Percentiles rank a stretch among this genome's conserved stretches.
Evolutionary conservation across 2,888 invertebrate genomes (phyloP).

Genomic region (Cheilosia vulpina): DNA sequence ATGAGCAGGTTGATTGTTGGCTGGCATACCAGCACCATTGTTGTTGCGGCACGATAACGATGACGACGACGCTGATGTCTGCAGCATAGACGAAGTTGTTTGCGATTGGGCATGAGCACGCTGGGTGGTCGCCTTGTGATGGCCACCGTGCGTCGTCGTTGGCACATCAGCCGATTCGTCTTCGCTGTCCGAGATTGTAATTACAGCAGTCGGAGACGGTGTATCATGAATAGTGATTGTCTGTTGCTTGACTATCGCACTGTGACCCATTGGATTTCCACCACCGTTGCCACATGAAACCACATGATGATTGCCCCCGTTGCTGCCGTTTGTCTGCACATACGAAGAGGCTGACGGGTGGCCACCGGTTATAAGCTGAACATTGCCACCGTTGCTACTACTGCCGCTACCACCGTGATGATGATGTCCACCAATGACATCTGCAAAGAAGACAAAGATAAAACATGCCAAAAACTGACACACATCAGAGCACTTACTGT

Average conservation of each 20-base stretch:
- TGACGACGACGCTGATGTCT: constrained; percentile 78
- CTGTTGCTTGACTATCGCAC: constrained; percentile 84
- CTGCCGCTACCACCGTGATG: constrained; percentile 75
- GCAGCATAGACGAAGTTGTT: constrained; percentile 81
- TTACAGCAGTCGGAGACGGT: constrained; percentile 97
- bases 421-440: constrained; percentile 70
- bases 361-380: constrained; percentile 76
- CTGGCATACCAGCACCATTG: constrained; percentile 75
- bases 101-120: constrained; percentile 82
- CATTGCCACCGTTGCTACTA: constrained; percentile 64
- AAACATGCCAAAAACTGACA: too few relatives aligned
- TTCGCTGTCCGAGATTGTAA: constrained; percentile 97
- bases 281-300: constrained; percentile 76
- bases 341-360: constrained; percentile 77
- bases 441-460: constrained; percentile 12
- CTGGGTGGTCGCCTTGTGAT: constrained; percentile 78
- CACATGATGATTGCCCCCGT: constrained; percentile 76
- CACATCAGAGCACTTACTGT: constrained; percentile 78
- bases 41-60: constrained; percentile 79
- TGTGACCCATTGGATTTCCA: constrained; percentile 77
- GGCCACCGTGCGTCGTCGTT: constrained; percentile 66
- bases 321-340: constrained; percentile 77
- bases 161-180: constrained; percentile 88
- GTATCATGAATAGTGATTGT: constrained; percentile 98
- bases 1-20: constrained; percentile 77